Evolutionary conservation across 2,888 invertebrate genomes (phyloP).

Genomic region (Plusia festucae): DNA sequence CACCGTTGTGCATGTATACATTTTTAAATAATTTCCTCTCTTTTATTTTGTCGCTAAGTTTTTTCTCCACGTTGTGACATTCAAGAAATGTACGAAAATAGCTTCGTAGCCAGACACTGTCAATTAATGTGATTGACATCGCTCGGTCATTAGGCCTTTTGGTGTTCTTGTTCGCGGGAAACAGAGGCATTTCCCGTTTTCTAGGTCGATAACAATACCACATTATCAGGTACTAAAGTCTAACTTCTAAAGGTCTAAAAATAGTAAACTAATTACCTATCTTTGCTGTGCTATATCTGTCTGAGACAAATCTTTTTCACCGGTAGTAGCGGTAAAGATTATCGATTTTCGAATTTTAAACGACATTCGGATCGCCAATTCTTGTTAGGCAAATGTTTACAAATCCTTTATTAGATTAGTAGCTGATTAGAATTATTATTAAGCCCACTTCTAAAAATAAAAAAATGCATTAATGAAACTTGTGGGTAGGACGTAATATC

Average conservation of each 20-base stretch:
- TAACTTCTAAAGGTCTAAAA: slow-evolving; percentile 37
- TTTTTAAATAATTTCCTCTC: slow-evolving; percentile 16
- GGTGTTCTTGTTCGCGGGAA: slow-evolving; percentile 58
- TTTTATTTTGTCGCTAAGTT: slow-evolving; percentile 25
- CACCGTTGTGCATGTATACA: slow-evolving; percentile 12
- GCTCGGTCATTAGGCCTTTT: slow-evolving; percentile 80
- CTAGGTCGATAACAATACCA: slow-evolving; percentile 60
- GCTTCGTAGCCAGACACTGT: slow-evolving; percentile 74
- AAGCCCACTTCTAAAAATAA: background rate
- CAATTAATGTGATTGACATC: slow-evolving; percentile 88
- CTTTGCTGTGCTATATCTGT: slow-evolving; percentile 8
- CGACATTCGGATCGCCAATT: background rate
- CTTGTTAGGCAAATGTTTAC: background rate
- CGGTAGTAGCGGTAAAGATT: background rate
- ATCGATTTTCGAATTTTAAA: slow-evolving; percentile 18
- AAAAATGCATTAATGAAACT: background rate
- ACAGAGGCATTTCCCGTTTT: slow-evolving; percentile 63
- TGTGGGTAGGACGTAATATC: background rate
- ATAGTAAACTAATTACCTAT: slow-evolving; percentile 49
- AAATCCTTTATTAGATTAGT: background rate
- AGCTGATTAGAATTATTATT: background rate
- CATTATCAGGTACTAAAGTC: slow-evolving; percentile 32
- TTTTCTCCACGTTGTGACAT: slow-evolving; percentile 51
- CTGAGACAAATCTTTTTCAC: slow-evolving; percentile 6
- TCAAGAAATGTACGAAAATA: slow-evolving; percentile 60